These are phyloP conservation scores for Trochalopteron elliotii DNA, from an alignment of 2,113 vertebrate species.

Conservation along the genomic window DNA sequence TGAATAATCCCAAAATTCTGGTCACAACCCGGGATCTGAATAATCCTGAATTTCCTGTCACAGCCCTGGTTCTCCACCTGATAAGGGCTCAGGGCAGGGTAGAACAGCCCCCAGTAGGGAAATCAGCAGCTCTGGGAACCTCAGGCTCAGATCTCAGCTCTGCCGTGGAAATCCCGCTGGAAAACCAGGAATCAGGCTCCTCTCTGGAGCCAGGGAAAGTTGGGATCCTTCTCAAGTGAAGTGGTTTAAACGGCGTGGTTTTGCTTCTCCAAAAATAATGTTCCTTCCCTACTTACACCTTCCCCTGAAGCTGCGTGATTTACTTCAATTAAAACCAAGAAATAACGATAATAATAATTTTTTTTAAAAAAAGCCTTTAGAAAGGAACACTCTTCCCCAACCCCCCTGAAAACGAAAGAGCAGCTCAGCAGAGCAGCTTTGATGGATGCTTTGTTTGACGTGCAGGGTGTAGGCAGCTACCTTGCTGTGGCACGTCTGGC, in stretches of 20 bases:
- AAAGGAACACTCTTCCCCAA: neutral
- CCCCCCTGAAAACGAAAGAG: neutral
- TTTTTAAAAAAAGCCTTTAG: neutral
- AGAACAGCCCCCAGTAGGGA: neutral
- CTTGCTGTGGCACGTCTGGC: neutral
- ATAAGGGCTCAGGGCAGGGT: neutral
- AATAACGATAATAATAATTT: neutral
- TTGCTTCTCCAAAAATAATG: neutral
- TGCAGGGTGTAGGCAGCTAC: neutral
- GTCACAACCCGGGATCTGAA: neutral
- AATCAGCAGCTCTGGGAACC: neutral
- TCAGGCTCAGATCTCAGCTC: neutral
- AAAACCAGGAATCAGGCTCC: neutral
- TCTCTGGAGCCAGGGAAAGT: neutral
- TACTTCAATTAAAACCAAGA: neutral
- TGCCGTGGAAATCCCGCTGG: neutral
- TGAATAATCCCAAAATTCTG: neutral
- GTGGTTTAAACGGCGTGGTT: neutral
- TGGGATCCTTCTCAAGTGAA: neutral
- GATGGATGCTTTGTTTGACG: neutral
- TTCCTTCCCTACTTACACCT: neutral
- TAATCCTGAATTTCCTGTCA: neutral
- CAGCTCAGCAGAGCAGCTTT: neutral
- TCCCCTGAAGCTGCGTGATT: neutral
- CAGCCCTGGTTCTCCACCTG: fast-evolving